A percentile compares a stretch with the other conserved stretches of the same genome.
phyloP scores from a whole-genome alignment of 1,140 invertebrate species.

The Pinna nobilis region DNA sequence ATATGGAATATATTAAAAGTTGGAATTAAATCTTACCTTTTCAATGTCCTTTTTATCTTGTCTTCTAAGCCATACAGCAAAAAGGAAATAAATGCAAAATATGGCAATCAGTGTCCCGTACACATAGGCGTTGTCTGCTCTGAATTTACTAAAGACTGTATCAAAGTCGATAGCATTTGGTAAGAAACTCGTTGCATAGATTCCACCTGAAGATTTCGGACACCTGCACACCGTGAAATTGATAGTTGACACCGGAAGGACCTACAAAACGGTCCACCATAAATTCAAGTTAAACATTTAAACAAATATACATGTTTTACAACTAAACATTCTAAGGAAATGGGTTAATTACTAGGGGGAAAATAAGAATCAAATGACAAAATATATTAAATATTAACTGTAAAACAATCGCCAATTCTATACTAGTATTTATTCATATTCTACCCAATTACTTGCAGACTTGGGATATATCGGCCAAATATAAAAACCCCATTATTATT shows the following conservation, averaged over 20 bases:
- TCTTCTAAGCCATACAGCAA: slow-evolving; percentile 70
- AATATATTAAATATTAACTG: too few relatives aligned
- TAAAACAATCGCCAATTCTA: too few relatives aligned
- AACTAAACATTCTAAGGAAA: background rate
- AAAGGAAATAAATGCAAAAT: slow-evolving; percentile 69
- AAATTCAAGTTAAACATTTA: background rate
- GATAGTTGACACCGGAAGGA: slow-evolving; percentile 13
- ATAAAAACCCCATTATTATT: too few relatives aligned
- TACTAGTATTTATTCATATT: too few relatives aligned
- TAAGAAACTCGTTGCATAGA: slow-evolving; percentile 56
- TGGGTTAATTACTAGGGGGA: too few relatives aligned
- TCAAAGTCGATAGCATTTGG: slow-evolving; percentile 77
- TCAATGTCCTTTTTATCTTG: slow-evolving; percentile 63
- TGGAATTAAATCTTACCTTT: background rate
- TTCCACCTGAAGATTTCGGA: background rate
- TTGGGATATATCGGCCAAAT: too few relatives aligned
- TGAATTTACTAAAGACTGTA: slow-evolving; percentile 74
- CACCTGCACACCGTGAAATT: slow-evolving; percentile 32
- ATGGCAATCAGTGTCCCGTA: slow-evolving; percentile 73
- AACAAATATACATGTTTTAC: background rate
- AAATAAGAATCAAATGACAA: too few relatives aligned
- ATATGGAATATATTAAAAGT: background rate
- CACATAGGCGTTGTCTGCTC: slow-evolving; percentile 59
- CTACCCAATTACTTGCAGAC: too few relatives aligned
- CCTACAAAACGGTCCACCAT: too few relatives aligned